Conservation (phyloP, 2,888 invertebrate genomes). For the Incurvaria masculella region DNA sequence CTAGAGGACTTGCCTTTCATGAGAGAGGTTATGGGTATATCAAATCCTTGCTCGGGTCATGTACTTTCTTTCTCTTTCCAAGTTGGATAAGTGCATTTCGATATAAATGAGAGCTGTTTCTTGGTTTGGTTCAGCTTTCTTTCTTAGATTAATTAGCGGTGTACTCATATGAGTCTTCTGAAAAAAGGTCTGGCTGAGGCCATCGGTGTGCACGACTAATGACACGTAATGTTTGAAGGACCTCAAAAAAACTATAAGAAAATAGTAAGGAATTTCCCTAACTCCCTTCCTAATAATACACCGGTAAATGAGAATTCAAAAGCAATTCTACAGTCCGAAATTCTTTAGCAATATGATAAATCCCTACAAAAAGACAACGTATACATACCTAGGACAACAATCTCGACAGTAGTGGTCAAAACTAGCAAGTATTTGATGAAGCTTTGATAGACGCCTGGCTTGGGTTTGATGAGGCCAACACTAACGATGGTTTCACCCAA, state of each 20-base stretch:
- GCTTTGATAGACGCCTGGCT: constrained; percentile 81
- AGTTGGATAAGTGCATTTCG: too few species aligned
- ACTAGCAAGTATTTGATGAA: constrained; percentile 90
- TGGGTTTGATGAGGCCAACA: constrained; percentile 88
- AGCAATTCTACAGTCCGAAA: constrained; percentile 29
- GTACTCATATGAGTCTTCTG: too few species aligned
- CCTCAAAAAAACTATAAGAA: not conserved
- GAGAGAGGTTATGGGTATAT: too few species aligned
- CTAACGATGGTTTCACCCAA: constrained; percentile 91
- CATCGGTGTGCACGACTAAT: too few species aligned
- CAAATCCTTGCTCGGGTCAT: too few species aligned
- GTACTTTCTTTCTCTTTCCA: too few species aligned
- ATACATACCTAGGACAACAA: constrained; percentile 80
- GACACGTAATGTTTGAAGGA: too few species aligned
- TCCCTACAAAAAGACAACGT: not conserved
- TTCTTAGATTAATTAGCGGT: too few species aligned
- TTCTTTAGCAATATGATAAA: constrained; percentile 8
- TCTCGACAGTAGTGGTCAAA: constrained; percentile 92
- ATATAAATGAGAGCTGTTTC: too few species aligned
- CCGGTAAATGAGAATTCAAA: constrained; percentile 8
- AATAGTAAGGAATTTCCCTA: not conserved
- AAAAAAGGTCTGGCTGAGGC: too few species aligned
- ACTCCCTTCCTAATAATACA: not conserved
- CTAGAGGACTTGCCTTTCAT: too few species aligned
- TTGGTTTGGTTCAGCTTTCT: too few species aligned